phyloP scores from a whole-genome alignment of 2,888 invertebrate species.

The Agrypnus murinus region DNA sequence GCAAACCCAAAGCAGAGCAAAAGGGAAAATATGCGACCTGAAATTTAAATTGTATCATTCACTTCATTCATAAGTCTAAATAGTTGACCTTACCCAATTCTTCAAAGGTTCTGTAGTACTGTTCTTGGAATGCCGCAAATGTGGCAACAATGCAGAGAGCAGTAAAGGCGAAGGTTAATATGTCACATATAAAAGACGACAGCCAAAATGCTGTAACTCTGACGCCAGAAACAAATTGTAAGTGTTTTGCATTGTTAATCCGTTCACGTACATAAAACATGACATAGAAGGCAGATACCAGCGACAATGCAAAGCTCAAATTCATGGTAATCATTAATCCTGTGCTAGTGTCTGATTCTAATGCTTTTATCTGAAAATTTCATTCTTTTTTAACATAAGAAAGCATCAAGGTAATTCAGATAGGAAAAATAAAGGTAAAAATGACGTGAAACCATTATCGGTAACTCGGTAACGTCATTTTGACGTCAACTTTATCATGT shows the following conservation, averaged over 20 bases:
- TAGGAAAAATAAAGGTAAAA: too few species aligned
- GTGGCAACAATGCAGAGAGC: slow-evolving; percentile 75
- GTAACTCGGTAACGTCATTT: too few species aligned
- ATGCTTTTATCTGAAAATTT: slow-evolving; percentile 65
- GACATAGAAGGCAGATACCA: slow-evolving; percentile 79
- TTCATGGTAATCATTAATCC: slow-evolving; percentile 79
- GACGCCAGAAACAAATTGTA: slow-evolving; percentile 84
- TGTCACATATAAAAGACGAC: slow-evolving; percentile 80
- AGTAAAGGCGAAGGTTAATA: slow-evolving; percentile 77
- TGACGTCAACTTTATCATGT: too few species aligned
- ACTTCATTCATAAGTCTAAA: too few species aligned
- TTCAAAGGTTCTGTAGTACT: slow-evolving; percentile 73
- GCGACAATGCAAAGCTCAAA: slow-evolving; percentile 82
- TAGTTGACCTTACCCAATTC: slow-evolving; percentile 73
- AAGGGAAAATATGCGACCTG: slow-evolving; percentile 77
- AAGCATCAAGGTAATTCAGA: too few species aligned
- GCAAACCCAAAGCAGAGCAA: slow-evolving; percentile 82
- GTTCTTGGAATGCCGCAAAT: slow-evolving; percentile 78
- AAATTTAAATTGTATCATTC: slow-evolving; percentile 51
- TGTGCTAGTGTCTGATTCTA: slow-evolving; percentile 66
- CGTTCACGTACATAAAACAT: slow-evolving; percentile 80
- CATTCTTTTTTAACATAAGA: too few species aligned
- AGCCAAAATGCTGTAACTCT: slow-evolving; percentile 81
- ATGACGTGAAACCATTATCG: too few species aligned
- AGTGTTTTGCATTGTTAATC: slow-evolving; percentile 78